These are phyloP conservation scores for Drosophila macrospina DNA, from an alignment of 2,888 invertebrate species.

Conservation along the genomic window DNA sequence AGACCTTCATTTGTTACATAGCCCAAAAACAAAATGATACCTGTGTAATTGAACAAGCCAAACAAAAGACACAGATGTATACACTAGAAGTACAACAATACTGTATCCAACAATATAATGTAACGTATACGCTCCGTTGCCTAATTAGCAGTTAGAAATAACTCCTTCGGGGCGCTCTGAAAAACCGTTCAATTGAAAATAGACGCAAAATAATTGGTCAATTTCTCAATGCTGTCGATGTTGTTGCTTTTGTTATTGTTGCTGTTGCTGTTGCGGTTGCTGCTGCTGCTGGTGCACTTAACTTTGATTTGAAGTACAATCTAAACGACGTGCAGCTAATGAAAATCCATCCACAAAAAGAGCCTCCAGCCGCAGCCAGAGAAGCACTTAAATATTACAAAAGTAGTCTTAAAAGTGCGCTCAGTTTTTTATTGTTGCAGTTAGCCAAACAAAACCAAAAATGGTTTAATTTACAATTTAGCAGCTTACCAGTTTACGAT, in stretches of 20 bases:
- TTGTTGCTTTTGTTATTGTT: slow-evolving; percentile 32
- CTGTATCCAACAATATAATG: slow-evolving; percentile 11
- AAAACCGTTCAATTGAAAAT: slow-evolving; percentile 65
- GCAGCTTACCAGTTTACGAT: slow-evolving; percentile 60
- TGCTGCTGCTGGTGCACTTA: slow-evolving; percentile 66
- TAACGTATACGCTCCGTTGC: slow-evolving; percentile 63
- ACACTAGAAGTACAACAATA: neutral
- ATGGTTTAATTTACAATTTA: slow-evolving; percentile 56
- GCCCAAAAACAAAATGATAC: slow-evolving; percentile 23
- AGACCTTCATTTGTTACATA: slow-evolving; percentile 36
- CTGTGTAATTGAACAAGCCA: slow-evolving; percentile 37
- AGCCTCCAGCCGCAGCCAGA: slow-evolving; percentile 46
- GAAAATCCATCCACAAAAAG: slow-evolving; percentile 47
- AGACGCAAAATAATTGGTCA: slow-evolving; percentile 67
- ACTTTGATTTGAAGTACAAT: slow-evolving; percentile 76
- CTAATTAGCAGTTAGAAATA: slow-evolving; percentile 64
- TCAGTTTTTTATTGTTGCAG: slow-evolving; percentile 39
- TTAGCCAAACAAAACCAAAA: slow-evolving; percentile 20
- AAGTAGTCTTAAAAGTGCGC: slow-evolving; percentile 54
- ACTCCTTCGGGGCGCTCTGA: slow-evolving; percentile 41
- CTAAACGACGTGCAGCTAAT: slow-evolving; percentile 54
- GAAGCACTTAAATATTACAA: slow-evolving; percentile 77
- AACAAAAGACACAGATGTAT: slow-evolving; percentile 48
- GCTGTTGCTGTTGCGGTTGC: neutral
- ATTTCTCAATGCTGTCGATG: slow-evolving; percentile 60